These are phyloP conservation scores for Meloidogyne chitwoodi DNA, from an alignment of 1,140 invertebrate genomes.

Conservation along the genomic window DNA sequence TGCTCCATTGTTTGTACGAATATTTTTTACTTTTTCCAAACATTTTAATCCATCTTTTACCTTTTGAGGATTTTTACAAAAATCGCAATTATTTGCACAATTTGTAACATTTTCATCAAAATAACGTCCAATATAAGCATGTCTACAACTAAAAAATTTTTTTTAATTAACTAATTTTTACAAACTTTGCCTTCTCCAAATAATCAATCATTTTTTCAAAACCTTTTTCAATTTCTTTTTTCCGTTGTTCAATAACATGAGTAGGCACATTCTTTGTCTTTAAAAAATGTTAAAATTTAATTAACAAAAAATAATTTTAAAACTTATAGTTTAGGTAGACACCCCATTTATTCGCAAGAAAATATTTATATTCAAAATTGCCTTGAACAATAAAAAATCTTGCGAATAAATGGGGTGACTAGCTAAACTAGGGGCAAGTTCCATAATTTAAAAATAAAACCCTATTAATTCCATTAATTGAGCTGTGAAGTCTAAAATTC, in stretches of 20 bases:
- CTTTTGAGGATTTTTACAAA: slow-evolving; percentile 24
- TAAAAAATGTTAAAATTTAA: not conserved
- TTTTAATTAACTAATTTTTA: slow-evolving; percentile 1
- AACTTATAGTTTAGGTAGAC: too few species aligned
- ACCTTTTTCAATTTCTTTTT: slow-evolving; percentile 18
- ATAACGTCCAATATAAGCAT: slow-evolving; percentile 19
- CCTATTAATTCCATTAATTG: slow-evolving; percentile 1
- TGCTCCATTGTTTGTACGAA: not conserved
- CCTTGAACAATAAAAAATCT: too few species aligned
- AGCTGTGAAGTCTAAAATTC: slow-evolving; percentile 25
- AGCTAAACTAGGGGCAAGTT: too few species aligned
- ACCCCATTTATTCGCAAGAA: too few species aligned
- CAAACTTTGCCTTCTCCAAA: slow-evolving; percentile 15
- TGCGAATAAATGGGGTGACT: too few species aligned
- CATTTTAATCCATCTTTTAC: slow-evolving; percentile 21
- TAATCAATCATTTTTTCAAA: slow-evolving; percentile 35
- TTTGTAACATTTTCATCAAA: slow-evolving; percentile 34
- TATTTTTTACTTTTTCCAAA: slow-evolving; percentile 2
- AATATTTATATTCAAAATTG: too few species aligned
- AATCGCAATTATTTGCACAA: slow-evolving; percentile 28
- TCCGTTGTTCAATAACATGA: slow-evolving; percentile 28
- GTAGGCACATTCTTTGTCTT: slow-evolving; percentile 34
- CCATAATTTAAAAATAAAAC: not conserved
- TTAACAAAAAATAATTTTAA: too few species aligned
- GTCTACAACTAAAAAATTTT: slow-evolving; percentile 23